Conservation (phyloP, 2,113 vertebrate species). For the Balaenoptera acutorostrata region DNA sequence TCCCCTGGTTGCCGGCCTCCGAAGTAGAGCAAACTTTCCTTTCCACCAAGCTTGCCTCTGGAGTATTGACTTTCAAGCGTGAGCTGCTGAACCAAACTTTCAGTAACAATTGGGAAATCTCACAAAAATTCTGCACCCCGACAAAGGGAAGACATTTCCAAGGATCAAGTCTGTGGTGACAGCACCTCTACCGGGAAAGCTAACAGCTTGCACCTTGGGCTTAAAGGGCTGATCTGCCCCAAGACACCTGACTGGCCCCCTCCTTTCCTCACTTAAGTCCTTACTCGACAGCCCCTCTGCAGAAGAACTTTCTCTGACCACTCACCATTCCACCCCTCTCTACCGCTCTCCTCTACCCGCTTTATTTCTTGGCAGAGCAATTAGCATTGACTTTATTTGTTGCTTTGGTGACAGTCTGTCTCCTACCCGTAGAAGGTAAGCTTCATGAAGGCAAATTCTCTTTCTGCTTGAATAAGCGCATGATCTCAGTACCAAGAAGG, state of each 20-base stretch:
- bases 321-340: neutral
- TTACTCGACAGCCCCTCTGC: rapidly evolving
- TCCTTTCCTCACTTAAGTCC: neutral
- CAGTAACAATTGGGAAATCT: neutral
- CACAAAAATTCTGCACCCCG: neutral
- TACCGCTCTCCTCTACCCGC: neutral
- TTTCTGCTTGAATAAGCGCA: neutral
- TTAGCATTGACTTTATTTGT: neutral
- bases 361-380: neutral
- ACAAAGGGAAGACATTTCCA: neutral
- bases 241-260: neutral
- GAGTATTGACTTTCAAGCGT: neutral
- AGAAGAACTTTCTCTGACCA: neutral
- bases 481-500: neutral
- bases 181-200: neutral
- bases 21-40: neutral
- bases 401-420: neutral
- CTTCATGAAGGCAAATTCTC: neutral
- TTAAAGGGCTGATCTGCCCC: neutral
- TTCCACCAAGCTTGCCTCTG: neutral
- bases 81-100: neutral
- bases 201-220: neutral
- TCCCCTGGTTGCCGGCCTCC: neutral
- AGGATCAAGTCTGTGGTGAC: too few species aligned
- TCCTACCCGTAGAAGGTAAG: neutral